Percentiles rank a stretch among this genome's conserved stretches.
Conservation (phyloP, 2,888 invertebrate genomes). For the Pammene fasciana region DNA sequence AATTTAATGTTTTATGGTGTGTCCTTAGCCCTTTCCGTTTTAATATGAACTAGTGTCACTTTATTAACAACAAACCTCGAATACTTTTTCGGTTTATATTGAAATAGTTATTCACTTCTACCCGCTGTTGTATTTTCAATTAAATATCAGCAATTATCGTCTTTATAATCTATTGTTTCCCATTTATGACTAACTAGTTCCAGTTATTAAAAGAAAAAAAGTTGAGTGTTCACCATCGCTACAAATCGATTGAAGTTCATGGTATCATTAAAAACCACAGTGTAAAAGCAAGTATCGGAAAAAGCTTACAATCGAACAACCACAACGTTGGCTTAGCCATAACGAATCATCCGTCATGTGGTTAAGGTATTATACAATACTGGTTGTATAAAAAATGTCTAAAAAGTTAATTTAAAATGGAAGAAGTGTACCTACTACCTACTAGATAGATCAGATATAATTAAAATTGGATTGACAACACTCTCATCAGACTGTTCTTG, state of each 20-base stretch:
- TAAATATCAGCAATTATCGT: background rate
- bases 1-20: slow-evolving; percentile 26
- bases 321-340: slow-evolving; percentile 54
- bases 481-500: no score
- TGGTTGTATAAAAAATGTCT: slow-evolving; percentile 32
- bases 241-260: slow-evolving; percentile 37
- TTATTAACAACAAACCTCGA: background rate
- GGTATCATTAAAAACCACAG: slow-evolving; percentile 43
- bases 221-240: slow-evolving; percentile 19
- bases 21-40: slow-evolving; percentile 15
- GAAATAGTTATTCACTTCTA: no score
- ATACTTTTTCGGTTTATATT: no score
- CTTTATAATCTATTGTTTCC: background rate
- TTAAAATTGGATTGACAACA: background rate
- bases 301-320: slow-evolving; percentile 44
- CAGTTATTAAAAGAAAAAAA: slow-evolving; percentile 27
- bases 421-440: background rate
- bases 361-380: slow-evolving; percentile 46
- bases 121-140: background rate
- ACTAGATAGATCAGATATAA: background rate
- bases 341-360: slow-evolving; percentile 55
- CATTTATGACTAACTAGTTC: slow-evolving; percentile 19
- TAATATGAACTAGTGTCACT: background rate
- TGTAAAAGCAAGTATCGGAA: slow-evolving; percentile 42
- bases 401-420: background rate